A percentile compares a stretch with the other conserved stretches of the same genome.
Evolutionary conservation across 2,888 invertebrate genomes (phyloP).

Genomic region (Leptinotarsa tumamoca): DNA sequence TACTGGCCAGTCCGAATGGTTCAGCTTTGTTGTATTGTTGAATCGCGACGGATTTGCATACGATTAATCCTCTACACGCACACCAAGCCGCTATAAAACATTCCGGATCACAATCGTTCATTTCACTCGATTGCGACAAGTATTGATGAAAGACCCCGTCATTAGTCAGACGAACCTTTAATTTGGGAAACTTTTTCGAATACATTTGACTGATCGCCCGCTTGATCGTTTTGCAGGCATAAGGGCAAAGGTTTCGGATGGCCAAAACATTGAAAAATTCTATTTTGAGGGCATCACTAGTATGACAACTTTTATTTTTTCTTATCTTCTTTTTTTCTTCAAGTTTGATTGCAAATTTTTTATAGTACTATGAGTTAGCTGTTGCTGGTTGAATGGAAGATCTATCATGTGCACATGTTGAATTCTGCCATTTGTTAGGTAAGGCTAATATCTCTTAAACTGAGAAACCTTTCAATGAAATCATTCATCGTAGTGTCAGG

Average conservation of each 20-base stretch:
- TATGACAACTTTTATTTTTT: no score
- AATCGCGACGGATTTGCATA: constrained; percentile 59
- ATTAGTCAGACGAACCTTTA: constrained; percentile 36
- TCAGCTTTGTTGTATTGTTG: constrained; percentile 44
- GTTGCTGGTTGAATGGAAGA: no score
- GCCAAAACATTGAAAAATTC: not conserved
- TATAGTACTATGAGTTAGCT: no score
- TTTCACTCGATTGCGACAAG: constrained; percentile 57
- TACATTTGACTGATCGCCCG: constrained; percentile 33
- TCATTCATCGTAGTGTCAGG: no score
- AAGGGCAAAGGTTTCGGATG: not conserved
- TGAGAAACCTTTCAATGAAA: no score
- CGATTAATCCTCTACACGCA: constrained; percentile 60
- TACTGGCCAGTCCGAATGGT: constrained; percentile 33
- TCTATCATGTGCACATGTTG: no score
- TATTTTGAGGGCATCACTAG: no score
- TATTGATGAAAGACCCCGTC: constrained; percentile 50
- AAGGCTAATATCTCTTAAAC: no score
- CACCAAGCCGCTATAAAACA: constrained; percentile 59
- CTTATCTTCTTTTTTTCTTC: no score
- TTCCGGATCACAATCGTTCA: constrained; percentile 58
- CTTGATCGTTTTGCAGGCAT: not conserved
- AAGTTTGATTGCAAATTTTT: no score
- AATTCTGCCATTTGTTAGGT: no score
- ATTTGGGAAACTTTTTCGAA: constrained; percentile 35